Evolutionary conservation across 2,888 invertebrate species (phyloP).

Genomic region (Acrobasis suavella): DNA sequence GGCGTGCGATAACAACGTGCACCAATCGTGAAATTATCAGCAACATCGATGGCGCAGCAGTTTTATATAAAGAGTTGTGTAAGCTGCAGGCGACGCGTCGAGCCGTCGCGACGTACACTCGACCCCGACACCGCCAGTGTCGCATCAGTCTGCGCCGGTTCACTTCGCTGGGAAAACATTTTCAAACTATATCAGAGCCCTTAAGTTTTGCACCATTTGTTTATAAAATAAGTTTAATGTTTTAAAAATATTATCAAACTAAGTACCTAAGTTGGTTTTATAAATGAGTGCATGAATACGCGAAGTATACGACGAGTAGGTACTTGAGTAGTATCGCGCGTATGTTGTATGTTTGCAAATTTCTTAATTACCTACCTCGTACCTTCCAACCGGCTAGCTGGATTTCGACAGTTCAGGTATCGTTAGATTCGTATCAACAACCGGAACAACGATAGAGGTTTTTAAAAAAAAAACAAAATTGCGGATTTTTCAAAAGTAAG

Average conservation of each 20-base stretch:
- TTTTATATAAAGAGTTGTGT: constrained; percentile 80
- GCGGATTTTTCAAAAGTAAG: too few species aligned
- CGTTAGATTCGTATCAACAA: too few species aligned
- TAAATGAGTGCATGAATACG: neutral
- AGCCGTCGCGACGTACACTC: constrained; percentile 33
- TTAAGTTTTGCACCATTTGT: neutral
- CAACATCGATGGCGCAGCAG: constrained; percentile 68
- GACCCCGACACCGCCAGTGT: constrained; percentile 9
- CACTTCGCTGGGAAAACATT: constrained; percentile 42
- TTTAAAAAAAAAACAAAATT: too few species aligned
- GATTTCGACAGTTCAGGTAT: too few species aligned
- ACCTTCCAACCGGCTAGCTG: too few species aligned
- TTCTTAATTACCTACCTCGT: too few species aligned
- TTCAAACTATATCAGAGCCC: neutral
- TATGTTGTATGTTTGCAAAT: too few species aligned
- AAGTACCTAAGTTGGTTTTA: neutral
- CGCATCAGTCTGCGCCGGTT: neutral
- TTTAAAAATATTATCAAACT: neutral
- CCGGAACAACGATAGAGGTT: too few species aligned
- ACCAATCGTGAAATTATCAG: constrained; percentile 66
- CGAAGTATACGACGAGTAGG: neutral
- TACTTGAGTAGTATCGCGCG: too few species aligned
- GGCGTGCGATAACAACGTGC: constrained; percentile 50
- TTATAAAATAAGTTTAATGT: neutral
- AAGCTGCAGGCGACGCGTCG: constrained; percentile 70